These are phyloP conservation scores for Glareola pratincola DNA, from an alignment of 2,113 vertebrate genomes.

Conservation along the genomic window DNA sequence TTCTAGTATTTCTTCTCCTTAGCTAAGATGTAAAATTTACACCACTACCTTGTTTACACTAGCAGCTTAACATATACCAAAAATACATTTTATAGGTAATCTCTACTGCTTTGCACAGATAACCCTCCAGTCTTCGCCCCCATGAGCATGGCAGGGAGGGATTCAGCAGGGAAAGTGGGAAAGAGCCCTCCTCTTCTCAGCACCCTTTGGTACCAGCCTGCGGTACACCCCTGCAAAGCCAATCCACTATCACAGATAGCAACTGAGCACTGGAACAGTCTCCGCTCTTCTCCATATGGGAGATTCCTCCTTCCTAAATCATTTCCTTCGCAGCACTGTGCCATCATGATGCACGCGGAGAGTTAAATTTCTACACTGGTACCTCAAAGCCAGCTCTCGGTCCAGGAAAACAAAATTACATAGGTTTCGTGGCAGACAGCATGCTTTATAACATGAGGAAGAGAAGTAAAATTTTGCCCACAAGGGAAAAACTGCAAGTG, in stretches of 20 bases:
- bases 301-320: not conserved
- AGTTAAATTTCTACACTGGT: not conserved
- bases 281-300: rapidly evolving
- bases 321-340: not conserved
- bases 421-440: not conserved
- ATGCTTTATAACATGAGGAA: not conserved
- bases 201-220: not conserved
- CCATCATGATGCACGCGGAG: not conserved
- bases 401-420: not conserved
- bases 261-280: rapidly evolving
- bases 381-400: not conserved
- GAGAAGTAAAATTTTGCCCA: not conserved
- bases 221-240: not conserved
- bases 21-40: not conserved
- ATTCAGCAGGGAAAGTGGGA: not conserved
- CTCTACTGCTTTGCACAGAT: not conserved
- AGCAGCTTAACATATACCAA: not conserved
- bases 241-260: not conserved
- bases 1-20: not conserved
- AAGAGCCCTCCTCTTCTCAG: not conserved
- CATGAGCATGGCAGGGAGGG: not conserved
- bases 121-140: not conserved
- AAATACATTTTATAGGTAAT: not conserved
- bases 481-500: not conserved
- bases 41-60: not conserved